Evolutionary conservation across 2,113 vertebrate genomes (phyloP).

Genomic region (Dasypus novemcinctus): DNA sequence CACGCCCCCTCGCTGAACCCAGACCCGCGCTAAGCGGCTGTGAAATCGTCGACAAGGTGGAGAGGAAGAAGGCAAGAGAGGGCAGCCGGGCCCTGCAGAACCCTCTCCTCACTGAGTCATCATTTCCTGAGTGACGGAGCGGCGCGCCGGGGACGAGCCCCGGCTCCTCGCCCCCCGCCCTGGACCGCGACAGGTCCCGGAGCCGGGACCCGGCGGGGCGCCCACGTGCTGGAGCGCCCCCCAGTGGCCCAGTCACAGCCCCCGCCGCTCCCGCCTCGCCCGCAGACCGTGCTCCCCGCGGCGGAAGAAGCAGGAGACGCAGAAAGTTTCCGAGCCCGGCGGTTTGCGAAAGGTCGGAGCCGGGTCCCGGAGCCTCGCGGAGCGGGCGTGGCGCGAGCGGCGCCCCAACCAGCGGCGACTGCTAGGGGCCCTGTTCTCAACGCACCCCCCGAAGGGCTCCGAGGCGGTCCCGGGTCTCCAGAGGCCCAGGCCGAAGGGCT

Average conservation of each 20-base stretch:
- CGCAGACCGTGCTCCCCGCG: slow-evolving; percentile 35
- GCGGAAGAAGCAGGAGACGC: slow-evolving; percentile 31
- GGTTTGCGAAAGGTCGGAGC: slow-evolving; percentile 22
- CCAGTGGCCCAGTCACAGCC: slow-evolving; percentile 53
- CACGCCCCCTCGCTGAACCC: neutral
- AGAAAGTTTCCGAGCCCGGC: slow-evolving; percentile 72
- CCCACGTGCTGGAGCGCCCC: slow-evolving; percentile 67
- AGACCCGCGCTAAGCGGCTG: neutral
- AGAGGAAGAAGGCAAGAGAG: neutral
- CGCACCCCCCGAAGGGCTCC: neutral
- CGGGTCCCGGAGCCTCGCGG: neutral
- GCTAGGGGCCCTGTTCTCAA: neutral
- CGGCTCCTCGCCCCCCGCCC: neutral
- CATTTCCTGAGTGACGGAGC: slow-evolving; percentile 50
- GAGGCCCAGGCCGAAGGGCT: neutral
- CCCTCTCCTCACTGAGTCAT: slow-evolving; percentile 48
- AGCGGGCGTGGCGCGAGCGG: neutral
- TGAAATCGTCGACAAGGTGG: slow-evolving; percentile 36
- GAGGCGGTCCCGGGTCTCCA: neutral
- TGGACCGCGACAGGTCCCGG: too few species aligned
- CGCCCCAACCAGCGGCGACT: neutral
- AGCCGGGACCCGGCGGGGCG: neutral
- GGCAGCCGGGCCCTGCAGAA: neutral
- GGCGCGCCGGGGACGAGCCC: neutral
- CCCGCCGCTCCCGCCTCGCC: slow-evolving; percentile 30